phyloP scores from a whole-genome alignment of 2,113 vertebrate species.

The Psittacara wagleri region DNA sequence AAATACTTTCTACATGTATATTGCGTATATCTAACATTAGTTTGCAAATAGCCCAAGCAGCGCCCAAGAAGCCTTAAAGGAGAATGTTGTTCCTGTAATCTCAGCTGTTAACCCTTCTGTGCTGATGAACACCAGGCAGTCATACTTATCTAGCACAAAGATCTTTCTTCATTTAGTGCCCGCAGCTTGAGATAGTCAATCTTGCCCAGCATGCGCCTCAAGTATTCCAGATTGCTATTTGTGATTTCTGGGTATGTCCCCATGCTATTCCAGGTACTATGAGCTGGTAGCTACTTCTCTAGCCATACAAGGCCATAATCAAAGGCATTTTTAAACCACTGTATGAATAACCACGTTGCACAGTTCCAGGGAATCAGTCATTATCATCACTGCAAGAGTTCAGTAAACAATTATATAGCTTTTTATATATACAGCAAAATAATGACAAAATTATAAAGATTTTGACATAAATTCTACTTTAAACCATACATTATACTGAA shows the following conservation, averaged over 20 bases:
- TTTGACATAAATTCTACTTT: background rate
- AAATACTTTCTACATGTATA: background rate
- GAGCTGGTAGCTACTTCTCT: background rate
- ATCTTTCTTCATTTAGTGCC: conserved; percentile 39
- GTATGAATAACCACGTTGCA: background rate
- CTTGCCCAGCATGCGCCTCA: background rate
- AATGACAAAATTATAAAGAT: background rate
- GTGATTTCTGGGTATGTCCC: background rate
- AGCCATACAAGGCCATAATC: background rate
- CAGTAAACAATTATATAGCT: background rate
- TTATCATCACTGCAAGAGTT: background rate
- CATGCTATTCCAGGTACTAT: background rate
- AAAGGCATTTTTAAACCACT: background rate
- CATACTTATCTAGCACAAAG: conserved; percentile 43
- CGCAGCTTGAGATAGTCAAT: conserved; percentile 18
- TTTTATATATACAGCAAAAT: background rate
- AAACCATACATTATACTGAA: background rate
- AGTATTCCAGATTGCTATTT: conserved; percentile 21
- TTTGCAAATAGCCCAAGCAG: conserved; percentile 39
- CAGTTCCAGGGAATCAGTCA: background rate
- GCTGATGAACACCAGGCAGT: conserved; percentile 28
- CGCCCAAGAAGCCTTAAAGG: conserved; percentile 50
- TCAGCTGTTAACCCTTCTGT: conserved; percentile 14
- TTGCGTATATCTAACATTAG: background rate
- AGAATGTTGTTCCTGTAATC: conserved; percentile 29